These are phyloP conservation scores for Manis crassicaudata DNA, from an alignment of 2,797 vertebrate species.

Conservation along the genomic window DNA sequence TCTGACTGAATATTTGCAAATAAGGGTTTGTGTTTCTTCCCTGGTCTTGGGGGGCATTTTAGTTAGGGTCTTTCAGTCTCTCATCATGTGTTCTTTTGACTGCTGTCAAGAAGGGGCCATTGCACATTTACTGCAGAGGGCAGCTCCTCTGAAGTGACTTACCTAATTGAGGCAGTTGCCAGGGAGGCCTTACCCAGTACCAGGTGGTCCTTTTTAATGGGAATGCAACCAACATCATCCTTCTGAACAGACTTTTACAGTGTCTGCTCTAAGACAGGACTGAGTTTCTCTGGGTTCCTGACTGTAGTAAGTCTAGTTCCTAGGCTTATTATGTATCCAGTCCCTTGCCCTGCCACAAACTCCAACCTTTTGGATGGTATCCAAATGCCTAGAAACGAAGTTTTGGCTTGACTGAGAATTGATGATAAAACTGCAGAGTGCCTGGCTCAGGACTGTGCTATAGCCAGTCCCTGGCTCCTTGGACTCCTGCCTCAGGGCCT, in stretches of 20 bases:
- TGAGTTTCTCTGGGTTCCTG: not conserved
- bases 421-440: not conserved
- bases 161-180: not conserved
- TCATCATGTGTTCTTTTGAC: not conserved
- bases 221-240: not conserved
- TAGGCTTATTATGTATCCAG: not conserved
- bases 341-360: not conserved
- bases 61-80: not conserved
- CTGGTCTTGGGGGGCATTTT: not conserved
- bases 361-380: slow-evolving; percentile 10
- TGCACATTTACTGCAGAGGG: not conserved
- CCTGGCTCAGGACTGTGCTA: not conserved
- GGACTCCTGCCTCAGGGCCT: not conserved
- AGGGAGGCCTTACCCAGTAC: not conserved
- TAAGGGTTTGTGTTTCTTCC: not conserved
- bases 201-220: not conserved
- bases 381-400: slow-evolving; percentile 23
- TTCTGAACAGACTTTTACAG: not conserved
- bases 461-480: not conserved
- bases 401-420: slow-evolving; percentile 23
- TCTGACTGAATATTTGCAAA: not conserved
- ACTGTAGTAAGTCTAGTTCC: not conserved
- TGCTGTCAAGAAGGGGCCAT: not conserved
- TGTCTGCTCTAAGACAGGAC: not conserved
- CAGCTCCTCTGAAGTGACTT: not conserved